Conservation (phyloP, 2,888 invertebrate genomes). For the Phragmatobia fuliginosa region DNA sequence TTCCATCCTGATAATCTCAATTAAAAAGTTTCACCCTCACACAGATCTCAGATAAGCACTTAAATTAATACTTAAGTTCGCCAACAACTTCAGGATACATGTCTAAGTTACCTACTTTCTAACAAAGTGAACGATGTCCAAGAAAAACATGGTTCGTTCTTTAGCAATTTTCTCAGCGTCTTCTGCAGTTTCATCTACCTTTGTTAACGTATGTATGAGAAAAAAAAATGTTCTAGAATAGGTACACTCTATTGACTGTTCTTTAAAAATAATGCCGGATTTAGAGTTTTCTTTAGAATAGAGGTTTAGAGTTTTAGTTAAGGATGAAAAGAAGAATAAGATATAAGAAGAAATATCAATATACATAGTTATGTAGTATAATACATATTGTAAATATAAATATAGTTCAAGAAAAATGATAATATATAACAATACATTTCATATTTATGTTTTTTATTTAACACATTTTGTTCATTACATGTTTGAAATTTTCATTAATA, state of each 20-base stretch:
- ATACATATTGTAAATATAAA: no score
- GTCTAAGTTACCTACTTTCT: conserved; percentile 19
- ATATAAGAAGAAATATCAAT: no score
- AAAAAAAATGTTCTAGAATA: not conserved
- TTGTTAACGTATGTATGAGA: not conserved
- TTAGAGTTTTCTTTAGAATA: no score
- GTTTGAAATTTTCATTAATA: no score
- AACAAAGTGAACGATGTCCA: conserved; percentile 1
- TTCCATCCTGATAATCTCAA: conserved; percentile 64
- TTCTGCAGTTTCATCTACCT: not conserved
- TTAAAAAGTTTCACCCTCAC: conserved; percentile 59
- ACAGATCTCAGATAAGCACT: conserved; percentile 50
- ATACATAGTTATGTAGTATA: no score
- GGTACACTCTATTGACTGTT: not conserved
- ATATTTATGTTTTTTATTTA: no score
- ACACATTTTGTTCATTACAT: no score
- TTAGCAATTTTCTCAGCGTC: not conserved
- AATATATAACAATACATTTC: no score
- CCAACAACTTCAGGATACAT: conserved; percentile 23
- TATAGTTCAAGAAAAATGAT: no score
- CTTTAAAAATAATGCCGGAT: not conserved
- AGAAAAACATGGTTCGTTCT: conserved; percentile 10
- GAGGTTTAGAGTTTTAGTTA: no score
- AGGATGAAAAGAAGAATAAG: no score
- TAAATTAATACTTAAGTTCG: conserved; percentile 51